These are phyloP conservation scores for Chromis chromis DNA, from an alignment of 2,797 vertebrate species.

Conservation along the genomic window DNA sequence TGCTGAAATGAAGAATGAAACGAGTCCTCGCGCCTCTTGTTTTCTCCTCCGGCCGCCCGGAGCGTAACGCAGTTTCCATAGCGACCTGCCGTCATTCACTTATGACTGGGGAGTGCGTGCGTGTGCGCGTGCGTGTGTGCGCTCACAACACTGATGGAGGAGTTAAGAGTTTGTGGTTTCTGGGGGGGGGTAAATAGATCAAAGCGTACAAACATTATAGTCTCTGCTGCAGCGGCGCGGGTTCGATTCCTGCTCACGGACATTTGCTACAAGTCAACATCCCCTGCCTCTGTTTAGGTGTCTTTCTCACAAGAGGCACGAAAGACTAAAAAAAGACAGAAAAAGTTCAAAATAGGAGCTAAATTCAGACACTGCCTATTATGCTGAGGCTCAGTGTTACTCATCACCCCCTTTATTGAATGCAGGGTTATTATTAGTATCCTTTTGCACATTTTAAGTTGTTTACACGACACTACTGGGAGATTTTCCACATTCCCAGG, in stretches of 20 bases:
- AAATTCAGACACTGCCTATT: not conserved
- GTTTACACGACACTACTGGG: too few relatives aligned
- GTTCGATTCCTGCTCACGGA: too few relatives aligned
- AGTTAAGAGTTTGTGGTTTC: not conserved
- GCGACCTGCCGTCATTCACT: constrained; percentile 88
- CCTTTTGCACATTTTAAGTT: too few relatives aligned
- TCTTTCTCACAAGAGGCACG: too few relatives aligned
- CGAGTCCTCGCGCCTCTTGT: constrained; percentile 79
- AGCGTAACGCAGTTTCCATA: constrained; percentile 90
- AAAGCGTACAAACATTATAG: too few relatives aligned
- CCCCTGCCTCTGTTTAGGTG: too few relatives aligned
- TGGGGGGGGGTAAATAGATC: not conserved
- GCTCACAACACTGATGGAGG: not conserved
- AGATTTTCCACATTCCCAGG: too few relatives aligned
- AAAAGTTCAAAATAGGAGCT: constrained; percentile 24
- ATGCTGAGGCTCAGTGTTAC: not conserved
- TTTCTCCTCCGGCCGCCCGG: constrained; percentile 78
- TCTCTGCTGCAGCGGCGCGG: too few relatives aligned
- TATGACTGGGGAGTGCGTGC: constrained; percentile 74
- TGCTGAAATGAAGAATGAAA: constrained; percentile 86
- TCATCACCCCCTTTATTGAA: too few relatives aligned
- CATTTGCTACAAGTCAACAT: too few relatives aligned
- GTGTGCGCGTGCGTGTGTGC: constrained; percentile 12
- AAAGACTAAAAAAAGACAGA: constrained; percentile 10
- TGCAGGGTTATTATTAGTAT: too few relatives aligned